A percentile compares a stretch with the other conserved stretches of the same genome.
These are phyloP conservation scores for Oncorhynchus clarkii DNA, from an alignment of 2,113 vertebrate genomes.

Conservation along the genomic window DNA sequence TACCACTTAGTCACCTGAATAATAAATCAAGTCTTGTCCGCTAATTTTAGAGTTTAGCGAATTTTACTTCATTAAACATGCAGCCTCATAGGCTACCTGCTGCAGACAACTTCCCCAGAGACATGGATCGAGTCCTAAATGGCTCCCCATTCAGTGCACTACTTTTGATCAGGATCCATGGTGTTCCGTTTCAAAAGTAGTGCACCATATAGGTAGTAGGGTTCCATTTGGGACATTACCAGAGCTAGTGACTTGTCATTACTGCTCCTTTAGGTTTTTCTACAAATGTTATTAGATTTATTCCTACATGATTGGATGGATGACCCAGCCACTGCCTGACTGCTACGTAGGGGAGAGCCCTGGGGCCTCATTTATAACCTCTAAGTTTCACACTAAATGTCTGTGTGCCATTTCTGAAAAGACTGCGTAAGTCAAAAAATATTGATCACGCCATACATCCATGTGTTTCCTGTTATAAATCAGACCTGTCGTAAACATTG, in stretches of 20 bases:
- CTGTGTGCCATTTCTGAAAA: too few species aligned
- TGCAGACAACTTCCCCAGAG: not conserved
- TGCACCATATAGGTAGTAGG: too few species aligned
- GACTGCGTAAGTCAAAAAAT: too few species aligned
- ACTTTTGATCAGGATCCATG: too few species aligned
- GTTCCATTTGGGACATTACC: too few species aligned
- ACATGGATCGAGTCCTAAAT: not conserved
- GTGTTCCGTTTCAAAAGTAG: too few species aligned
- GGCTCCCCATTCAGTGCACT: too few species aligned
- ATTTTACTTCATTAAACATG: not conserved
- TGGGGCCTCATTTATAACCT: too few species aligned
- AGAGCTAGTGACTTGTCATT: not conserved
- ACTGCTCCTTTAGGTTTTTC: not conserved
- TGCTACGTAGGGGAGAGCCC: not conserved
- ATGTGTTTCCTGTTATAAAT: too few species aligned
- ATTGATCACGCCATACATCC: too few species aligned
- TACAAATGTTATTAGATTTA: not conserved
- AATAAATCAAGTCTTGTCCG: slow-evolving; percentile 22
- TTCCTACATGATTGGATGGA: not conserved
- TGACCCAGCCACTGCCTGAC: not conserved
- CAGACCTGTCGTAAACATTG: too few species aligned
- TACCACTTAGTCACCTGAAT: slow-evolving; percentile 11
- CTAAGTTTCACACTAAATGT: too few species aligned
- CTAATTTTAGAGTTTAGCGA: not conserved
- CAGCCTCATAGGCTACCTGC: not conserved